A percentile compares a stretch with the other conserved stretches of the same genome.
Evolutionary conservation across 2,888 invertebrate species (phyloP).

Genomic region (Drosophila diplacantha): DNA sequence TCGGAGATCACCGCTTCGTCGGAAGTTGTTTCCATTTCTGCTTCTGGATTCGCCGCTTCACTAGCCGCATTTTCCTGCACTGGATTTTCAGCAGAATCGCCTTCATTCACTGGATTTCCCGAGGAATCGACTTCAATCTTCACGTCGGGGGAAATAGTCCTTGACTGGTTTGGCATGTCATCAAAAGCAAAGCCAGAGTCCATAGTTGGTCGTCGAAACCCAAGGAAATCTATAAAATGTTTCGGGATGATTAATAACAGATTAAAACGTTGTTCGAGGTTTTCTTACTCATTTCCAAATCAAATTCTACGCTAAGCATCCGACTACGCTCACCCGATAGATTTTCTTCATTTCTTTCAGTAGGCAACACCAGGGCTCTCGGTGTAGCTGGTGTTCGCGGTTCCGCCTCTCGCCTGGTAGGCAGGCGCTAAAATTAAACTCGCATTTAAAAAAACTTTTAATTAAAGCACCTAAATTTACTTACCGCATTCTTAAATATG

Average conservation of each 20-base stretch:
- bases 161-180: conserved; percentile 30
- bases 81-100: background rate
- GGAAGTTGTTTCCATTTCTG: too few species aligned
- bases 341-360: background rate
- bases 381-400: background rate
- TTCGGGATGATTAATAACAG: background rate
- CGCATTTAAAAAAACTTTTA: too few species aligned
- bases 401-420: conserved; percentile 20
- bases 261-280: background rate
- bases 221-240: conserved; percentile 48
- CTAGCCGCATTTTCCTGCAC: background rate
- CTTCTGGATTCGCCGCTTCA: background rate
- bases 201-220: conserved; percentile 48
- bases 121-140: background rate
- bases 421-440: conserved; percentile 43
- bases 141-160: conserved; percentile 8
- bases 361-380: background rate
- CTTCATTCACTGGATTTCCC: background rate
- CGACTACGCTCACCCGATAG: background rate
- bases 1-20: background rate
- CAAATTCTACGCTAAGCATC: conserved; percentile 44
- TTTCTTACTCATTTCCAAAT: conserved; percentile 42
- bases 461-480: conserved; percentile 12
- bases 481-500: conserved; percentile 66
- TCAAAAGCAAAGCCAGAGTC: conserved; percentile 56